Conservation (phyloP, 1,140 invertebrate species). For the Xylocopa sonorina region DNA sequence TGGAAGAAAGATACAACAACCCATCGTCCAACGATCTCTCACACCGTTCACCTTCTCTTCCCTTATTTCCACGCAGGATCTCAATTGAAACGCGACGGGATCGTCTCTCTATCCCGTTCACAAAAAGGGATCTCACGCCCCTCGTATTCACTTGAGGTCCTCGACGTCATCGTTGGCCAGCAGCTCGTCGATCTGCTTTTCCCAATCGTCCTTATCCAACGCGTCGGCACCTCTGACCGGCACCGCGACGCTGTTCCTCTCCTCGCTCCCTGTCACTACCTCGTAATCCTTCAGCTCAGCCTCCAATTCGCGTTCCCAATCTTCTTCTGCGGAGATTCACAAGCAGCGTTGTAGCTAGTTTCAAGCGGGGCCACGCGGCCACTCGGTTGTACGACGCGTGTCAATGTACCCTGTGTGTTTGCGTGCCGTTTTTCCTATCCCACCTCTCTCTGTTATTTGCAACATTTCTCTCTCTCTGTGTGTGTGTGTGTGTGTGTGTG, state of each 20-base stretch:
- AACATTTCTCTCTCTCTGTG: constrained; percentile 35
- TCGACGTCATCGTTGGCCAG: constrained; percentile 80
- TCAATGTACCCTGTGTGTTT: constrained; percentile 26
- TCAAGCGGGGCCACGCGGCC: constrained; percentile 68
- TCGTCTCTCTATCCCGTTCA: constrained; percentile 48
- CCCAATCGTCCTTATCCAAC: constrained; percentile 82
- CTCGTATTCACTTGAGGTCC: constrained; percentile 76
- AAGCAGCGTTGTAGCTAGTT: constrained; percentile 79
- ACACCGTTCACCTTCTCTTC: background rate
- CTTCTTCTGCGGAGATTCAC: constrained; percentile 87
- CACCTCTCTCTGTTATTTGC: too few relatives aligned
- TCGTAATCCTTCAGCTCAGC: constrained; percentile 96
- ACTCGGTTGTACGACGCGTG: constrained; percentile 1
- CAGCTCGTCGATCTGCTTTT: constrained; percentile 84
- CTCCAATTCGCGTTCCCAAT: constrained; percentile 96
- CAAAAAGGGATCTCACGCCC: constrained; percentile 22
- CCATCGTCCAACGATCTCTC: constrained; percentile 4
- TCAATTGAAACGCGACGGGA: constrained; percentile 46
- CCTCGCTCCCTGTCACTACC: constrained; percentile 84
- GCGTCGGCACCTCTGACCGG: constrained; percentile 53
- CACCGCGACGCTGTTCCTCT: constrained; percentile 53
- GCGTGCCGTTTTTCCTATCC: constrained; percentile 44
- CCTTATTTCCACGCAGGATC: constrained; percentile 28
- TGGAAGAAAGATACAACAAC: constrained; percentile 7
- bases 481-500: constrained; percentile 29